A percentile compares a stretch with the other conserved stretches of the same genome.
Conservation (phyloP, 1,140 invertebrate genomes). For the Drosophila takahashii region DNA sequence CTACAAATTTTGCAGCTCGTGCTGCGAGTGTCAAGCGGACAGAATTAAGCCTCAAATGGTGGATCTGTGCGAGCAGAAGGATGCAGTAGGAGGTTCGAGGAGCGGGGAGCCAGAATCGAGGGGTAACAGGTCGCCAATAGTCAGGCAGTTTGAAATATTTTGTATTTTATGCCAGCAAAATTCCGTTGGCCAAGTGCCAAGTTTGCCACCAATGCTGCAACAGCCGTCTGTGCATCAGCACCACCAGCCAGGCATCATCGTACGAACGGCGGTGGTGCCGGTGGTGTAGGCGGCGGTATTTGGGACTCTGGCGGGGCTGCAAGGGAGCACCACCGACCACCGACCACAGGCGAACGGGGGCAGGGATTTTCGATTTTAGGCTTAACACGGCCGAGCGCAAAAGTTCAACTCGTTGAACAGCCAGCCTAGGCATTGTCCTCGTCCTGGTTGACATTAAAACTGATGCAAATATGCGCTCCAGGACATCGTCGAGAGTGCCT, state of each 20-base stretch:
- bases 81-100: conserved; percentile 1
- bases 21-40: conserved; percentile 65
- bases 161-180: conserved; percentile 73
- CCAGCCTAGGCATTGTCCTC: conserved; percentile 52
- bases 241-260: conserved; percentile 39
- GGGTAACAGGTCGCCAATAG: conserved; percentile 52
- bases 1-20: conserved; percentile 62
- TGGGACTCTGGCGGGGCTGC: conserved; percentile 12
- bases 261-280: not conserved
- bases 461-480: conserved; percentile 68
- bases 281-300: not conserved
- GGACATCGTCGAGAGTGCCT: conserved; percentile 40
- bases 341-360: conserved; percentile 49
- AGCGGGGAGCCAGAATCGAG: not conserved
- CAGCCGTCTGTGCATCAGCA: conserved; percentile 36
- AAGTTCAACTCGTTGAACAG: conserved; percentile 57
- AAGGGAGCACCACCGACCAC: conserved; percentile 22
- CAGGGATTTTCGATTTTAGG: conserved; percentile 72
- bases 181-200: conserved; percentile 75
- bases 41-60: conserved; percentile 74
- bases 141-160: conserved; percentile 71
- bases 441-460: conserved; percentile 63
- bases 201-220: conserved; percentile 66
- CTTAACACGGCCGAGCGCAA: conserved; percentile 58
- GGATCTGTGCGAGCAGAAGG: conserved; percentile 10